Evolutionary conservation across 2,888 invertebrate genomes (phyloP), one percentile per base, ranked within the genome.

Genomic region (Phymatocera aterrima): DNA sequence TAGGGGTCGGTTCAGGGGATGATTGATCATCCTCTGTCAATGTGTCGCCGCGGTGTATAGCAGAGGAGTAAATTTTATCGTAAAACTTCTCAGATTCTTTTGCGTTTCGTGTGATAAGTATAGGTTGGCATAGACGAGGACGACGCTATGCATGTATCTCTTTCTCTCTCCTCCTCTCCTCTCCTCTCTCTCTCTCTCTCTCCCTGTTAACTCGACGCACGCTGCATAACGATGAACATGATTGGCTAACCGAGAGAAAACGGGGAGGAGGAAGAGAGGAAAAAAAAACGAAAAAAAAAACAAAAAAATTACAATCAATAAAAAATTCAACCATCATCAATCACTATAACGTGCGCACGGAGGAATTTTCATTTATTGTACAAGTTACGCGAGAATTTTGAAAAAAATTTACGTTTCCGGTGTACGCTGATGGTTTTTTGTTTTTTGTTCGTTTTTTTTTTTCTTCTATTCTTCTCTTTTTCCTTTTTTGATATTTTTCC

Each of bases 11-110:
- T n/a, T 3, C n/a, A 61, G 51, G n/a, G 24, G 75, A 24, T 8
- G 43, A 75, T 75, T 40, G 60, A 75, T 75, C 75, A 75, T 75
- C 75, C 57, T 40, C 72, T 51, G 72, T 72, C 72, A 51, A 72
- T 72, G 72, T 72, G 72, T 72, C 72, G 31, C 72, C 34, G 31
- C 28, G 10, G 18, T n/a, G 18, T 18, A 12, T 6, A n/a, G 10
- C n/a, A 18, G 2, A 4, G n/a, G 72, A 24, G 18, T 51, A 51
- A 72, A 72, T 72, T 72, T 72, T 72, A 72, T 72, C 72, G 51
- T 72, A 8, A 72, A 72, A 72, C 72, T 72, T 72, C 34, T 51
- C 28, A 72, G 72, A 72, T 72, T 72, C 72, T 15, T 12, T 72
- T 51, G 43, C 46, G 46, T 64, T 15, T 4, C 24, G 46, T n/a